These are phyloP conservation scores for Euglossa dilemma DNA, from an alignment of 1,140 invertebrate species.

Conservation along the genomic window DNA sequence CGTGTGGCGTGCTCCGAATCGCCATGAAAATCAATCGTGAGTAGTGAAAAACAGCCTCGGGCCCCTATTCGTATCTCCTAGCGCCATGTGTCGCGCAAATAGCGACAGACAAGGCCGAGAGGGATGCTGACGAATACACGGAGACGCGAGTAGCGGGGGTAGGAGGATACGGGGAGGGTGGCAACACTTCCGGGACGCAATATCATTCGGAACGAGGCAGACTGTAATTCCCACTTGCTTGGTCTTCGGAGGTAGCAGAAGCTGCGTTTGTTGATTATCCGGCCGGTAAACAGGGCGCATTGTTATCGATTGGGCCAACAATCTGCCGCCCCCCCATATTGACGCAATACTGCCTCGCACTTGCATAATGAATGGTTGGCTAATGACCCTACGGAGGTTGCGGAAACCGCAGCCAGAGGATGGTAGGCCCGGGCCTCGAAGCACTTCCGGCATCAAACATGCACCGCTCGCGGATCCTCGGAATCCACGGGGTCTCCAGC, in stretches of 20 bases:
- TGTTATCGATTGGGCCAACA: constrained; percentile 79
- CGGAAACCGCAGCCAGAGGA: constrained; percentile 76
- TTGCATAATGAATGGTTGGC: constrained; percentile 80
- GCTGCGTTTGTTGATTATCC: constrained; percentile 76
- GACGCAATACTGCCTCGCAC: constrained; percentile 77
- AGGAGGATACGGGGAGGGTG: background rate
- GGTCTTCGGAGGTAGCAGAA: constrained; percentile 68
- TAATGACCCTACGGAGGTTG: constrained; percentile 79
- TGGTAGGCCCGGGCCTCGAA: constrained; percentile 66
- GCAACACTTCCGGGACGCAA: constrained; percentile 64
- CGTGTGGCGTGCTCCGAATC: background rate
- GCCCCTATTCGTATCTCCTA: background rate
- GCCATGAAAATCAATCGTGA: background rate
- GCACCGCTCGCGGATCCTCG: constrained; percentile 60
- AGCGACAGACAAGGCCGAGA: background rate
- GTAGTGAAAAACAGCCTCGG: background rate
- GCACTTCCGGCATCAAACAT: constrained; percentile 79
- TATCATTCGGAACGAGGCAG: constrained; percentile 62
- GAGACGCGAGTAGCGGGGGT: background rate
- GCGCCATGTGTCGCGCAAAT: background rate
- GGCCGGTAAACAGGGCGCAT: constrained; percentile 75
- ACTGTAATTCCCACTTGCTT: constrained; percentile 71
- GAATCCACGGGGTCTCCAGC: constrained; percentile 36
- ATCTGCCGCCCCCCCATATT: constrained; percentile 73
- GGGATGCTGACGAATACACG: background rate